Conservation (phyloP, 2,797 vertebrate species). For the Phataginus tetradactyla region DNA sequence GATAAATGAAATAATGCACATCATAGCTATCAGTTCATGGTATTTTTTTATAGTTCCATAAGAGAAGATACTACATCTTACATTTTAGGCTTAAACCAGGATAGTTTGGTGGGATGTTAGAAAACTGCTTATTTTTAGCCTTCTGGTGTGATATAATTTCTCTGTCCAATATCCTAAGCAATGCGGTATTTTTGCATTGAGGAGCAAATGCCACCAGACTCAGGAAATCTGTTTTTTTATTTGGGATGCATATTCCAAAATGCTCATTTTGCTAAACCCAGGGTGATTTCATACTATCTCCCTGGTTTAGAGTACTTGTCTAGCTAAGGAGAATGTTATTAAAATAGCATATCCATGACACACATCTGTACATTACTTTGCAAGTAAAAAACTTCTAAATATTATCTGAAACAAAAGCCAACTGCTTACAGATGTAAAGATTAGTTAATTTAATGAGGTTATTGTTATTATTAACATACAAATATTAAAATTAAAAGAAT, state of each 20-base stretch:
- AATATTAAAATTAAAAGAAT: conserved; percentile 27
- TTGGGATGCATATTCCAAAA: neutral
- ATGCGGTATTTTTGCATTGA: neutral
- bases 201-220: neutral
- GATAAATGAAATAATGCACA: neutral
- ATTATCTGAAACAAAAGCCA: neutral
- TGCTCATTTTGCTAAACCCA: neutral
- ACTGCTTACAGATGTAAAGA: neutral
- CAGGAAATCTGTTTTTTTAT: neutral
- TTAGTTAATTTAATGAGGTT: neutral
- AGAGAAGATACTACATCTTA: neutral
- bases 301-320: neutral
- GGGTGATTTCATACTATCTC: neutral
- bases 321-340: neutral
- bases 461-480: conserved; percentile 40
- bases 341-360: neutral
- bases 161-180: neutral
- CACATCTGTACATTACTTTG: neutral
- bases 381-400: conserved; percentile 27
- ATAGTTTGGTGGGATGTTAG: conserved; percentile 1
- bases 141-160: neutral
- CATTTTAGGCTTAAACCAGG: neutral
- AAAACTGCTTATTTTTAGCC: conserved; percentile 7
- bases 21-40: neutral
- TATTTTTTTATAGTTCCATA: neutral